These are phyloP conservation scores for Oopsacas minuta DNA, from an alignment of 37 sponge, comb jelly and placozoan species.

Conservation along the genomic window DNA sequence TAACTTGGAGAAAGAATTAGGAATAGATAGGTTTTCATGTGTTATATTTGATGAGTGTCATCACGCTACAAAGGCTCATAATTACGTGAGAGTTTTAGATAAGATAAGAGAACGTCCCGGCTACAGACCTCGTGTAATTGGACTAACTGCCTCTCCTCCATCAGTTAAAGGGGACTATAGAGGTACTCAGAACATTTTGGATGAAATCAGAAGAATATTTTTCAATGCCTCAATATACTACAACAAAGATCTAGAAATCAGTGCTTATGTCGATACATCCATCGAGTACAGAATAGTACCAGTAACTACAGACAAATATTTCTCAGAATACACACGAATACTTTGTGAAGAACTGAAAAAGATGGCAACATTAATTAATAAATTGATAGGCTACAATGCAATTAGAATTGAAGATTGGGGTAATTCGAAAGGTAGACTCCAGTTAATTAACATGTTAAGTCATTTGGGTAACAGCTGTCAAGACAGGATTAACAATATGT, in stretches of 20 bases:
- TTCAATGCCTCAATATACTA: neutral
- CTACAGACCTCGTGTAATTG: neutral
- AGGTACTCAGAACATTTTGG: neutral
- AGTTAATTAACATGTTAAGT: neutral
- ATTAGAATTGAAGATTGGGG: neutral
- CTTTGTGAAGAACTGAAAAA: neutral
- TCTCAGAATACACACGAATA: neutral
- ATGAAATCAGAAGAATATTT: neutral
- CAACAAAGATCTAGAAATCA: neutral
- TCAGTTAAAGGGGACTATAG: neutral
- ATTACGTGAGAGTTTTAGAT: neutral
- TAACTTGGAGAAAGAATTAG: neutral
- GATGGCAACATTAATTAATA: neutral
- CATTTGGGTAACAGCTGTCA: neutral
- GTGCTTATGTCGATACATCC: neutral
- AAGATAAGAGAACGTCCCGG: neutral
- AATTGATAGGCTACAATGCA: neutral
- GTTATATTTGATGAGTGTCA: neutral
- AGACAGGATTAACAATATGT: neutral
- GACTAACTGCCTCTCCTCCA: slow-evolving; percentile 4
- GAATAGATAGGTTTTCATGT: neutral
- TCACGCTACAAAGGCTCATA: neutral
- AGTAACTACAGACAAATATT: neutral
- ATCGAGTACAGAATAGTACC: neutral
- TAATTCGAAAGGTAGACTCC: neutral